Base-by-base conservation (phyloP, 1,140 invertebrate species). In the Argopecten irradians region DNA sequence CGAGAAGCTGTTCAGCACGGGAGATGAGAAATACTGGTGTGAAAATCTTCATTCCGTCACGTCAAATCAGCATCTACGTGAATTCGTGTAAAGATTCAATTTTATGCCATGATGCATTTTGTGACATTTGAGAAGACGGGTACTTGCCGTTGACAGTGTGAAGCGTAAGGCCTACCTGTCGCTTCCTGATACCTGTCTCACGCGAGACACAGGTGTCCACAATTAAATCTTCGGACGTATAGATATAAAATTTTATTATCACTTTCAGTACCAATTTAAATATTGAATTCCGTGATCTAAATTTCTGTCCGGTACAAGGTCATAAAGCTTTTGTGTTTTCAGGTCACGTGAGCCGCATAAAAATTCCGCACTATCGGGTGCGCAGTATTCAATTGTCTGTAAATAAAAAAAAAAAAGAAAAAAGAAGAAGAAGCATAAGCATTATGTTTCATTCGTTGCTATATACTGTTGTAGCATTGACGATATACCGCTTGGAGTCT, bases 31-130 rank as follows among this genome's bases (percentile, higher is more conserved):
- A 46, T 46, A 71, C 55, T 5, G 55, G 55, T 71, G 55, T 71
- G 55, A 71, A 71, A 71, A 71, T n/a, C 7, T 11, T 22, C 43
- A 55, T 55, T 22, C 55, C 55, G 55, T 71, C 55, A 71, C 55
- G 55, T 71, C 55, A 71, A 28, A 71, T 71, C 16, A n/a, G 7
- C 2, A 5, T 71, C n/a, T 71, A 71, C 1, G 55, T 71, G n/a
- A 71, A 71, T 3, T 16, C 13, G 22, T 46, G 19, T 16, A 46
- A 19, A 11, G 55, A 71, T 71, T 71, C 55, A 71, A 71, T 71
- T 71, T 71, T 71, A 71, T 71, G 55, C 55, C 55, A 71, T 71
- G 55, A 28, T 71, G 55, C 55, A 71, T 71, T 28, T 71, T 71
- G 55, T 71, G 55, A 71, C 55, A 71, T 71, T 28, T n/a, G 22